Base-by-base conservation (phyloP, 2,888 invertebrate species). In the Dexiosoma caninum region DNA sequence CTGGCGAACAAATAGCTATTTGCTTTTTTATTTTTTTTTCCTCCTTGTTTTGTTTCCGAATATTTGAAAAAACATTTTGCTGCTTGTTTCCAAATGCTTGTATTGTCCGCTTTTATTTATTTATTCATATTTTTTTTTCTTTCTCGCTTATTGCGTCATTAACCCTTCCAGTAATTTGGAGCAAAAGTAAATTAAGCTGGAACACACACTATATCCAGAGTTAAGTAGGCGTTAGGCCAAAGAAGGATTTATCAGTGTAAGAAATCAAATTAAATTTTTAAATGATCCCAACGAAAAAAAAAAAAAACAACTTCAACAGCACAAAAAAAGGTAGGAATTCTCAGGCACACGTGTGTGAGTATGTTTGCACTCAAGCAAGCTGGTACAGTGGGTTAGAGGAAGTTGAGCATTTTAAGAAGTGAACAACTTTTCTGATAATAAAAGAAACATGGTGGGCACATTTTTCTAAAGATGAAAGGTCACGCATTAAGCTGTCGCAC, bases 261-360 rank as follows among this genome's bases (percentile, higher is more conserved):
- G 77, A 74, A 77, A 81, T 81, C 81, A 81, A 81, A 81, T 81
- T 81, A 81, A 81, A 81, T 81, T 77, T 81, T 81, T 81, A 81
- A 81, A 81, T 81, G 81, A 69, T 72, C 64, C 77, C 72, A 62
- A 69, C 67, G 72, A 60, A 23, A 51, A 62, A n/a, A 14, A 62
- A 35, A 40, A 66, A 62, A 60, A 67, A 37, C 70, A 62, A 27
- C 57, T 37, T 10, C 21, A 69, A 14, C 67, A 64, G 19, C 12
- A 27, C 12, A 5, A 57, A 70, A 81, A 77, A 74, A 64, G 72
- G 69, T 59, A 44, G 49, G 64, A 69, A 51, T 69, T 53, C 72
- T 44, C 57, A 44, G 21, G 60, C 32, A 46, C 46, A 64, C 9
- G 5, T 27, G 10, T 49, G 35, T 19, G 3, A 32, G 12, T 55